These are phyloP conservation scores for Gymnothorax javanicus DNA, from an alignment of 2,797 vertebrate genomes.

Conservation along the genomic window DNA sequence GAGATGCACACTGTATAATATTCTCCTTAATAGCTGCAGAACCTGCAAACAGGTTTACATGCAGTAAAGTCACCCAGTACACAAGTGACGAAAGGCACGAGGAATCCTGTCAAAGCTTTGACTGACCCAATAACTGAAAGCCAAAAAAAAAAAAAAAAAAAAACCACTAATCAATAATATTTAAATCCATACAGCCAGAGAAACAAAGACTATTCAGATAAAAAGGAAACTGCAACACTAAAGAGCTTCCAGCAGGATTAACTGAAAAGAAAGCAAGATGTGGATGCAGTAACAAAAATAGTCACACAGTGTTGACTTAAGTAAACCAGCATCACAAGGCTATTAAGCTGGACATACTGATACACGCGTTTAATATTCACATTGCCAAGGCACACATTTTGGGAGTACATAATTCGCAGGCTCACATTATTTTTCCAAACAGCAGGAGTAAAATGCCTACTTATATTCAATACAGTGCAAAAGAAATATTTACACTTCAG, in stretches of 20 bases:
- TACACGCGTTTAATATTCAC: background rate
- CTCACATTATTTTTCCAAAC: background rate
- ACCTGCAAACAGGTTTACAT: background rate
- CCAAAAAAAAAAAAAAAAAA: too few species aligned
- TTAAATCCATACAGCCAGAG: background rate
- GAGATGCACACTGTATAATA: background rate
- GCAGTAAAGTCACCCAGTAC: background rate
- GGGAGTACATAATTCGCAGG: background rate
- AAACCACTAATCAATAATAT: background rate
- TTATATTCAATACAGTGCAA: background rate
- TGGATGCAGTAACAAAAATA: background rate
- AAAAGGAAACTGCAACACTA: background rate
- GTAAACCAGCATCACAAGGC: background rate
- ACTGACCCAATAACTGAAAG: background rate
- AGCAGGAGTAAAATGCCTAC: background rate
- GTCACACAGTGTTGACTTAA: too few species aligned
- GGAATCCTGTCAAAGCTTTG: background rate
- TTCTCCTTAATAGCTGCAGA: background rate
- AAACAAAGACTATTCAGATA: background rate
- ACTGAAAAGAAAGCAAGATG: background rate
- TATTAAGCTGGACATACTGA: background rate
- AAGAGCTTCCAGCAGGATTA: background rate
- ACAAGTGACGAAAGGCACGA: background rate
- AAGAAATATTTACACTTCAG: background rate
- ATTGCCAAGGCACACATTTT: constrained; percentile 2